Evolutionary conservation across 2,797 vertebrate species (phyloP).

Genomic region (Pachyuromys duprasi): DNA sequence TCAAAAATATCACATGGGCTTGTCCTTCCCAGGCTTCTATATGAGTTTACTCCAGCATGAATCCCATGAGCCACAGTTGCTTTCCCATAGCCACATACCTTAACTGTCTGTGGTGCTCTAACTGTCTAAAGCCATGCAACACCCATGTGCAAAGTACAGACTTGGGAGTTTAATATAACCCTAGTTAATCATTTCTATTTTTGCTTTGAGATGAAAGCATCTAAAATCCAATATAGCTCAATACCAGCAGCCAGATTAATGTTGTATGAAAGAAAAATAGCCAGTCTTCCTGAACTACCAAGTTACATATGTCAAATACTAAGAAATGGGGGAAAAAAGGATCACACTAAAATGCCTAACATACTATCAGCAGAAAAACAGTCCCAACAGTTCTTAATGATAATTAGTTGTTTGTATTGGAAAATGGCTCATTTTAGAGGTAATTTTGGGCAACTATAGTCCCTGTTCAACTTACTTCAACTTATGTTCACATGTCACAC

Average conservation of each 20-base stretch:
- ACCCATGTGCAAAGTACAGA: conserved; percentile 17
- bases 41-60: background rate
- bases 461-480: conserved; percentile 39
- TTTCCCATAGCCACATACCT: conserved; percentile 53
- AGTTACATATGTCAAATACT: conserved; percentile 28
- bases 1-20: background rate
- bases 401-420: conserved; percentile 1
- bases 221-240: conserved; percentile 57
- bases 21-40: conserved; percentile 14
- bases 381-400: conserved; percentile 40
- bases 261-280: conserved; percentile 29
- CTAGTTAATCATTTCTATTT: conserved; percentile 20
- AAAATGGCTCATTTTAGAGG: conserved; percentile 11
- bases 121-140: conserved; percentile 1
- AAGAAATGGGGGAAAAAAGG: background rate
- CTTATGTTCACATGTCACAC: conserved; percentile 19
- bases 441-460: background rate
- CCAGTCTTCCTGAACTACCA: conserved; percentile 36
- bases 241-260: conserved; percentile 42
- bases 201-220: conserved; percentile 56
- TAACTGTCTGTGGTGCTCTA: conserved; percentile 15
- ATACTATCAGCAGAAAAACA: conserved; percentile 39
- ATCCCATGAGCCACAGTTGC: background rate
- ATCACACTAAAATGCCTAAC: conserved; percentile 34
- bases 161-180: background rate